phyloP scores from a whole-genome alignment of 2,888 invertebrate genomes.

The Mythimna loreyi region DNA sequence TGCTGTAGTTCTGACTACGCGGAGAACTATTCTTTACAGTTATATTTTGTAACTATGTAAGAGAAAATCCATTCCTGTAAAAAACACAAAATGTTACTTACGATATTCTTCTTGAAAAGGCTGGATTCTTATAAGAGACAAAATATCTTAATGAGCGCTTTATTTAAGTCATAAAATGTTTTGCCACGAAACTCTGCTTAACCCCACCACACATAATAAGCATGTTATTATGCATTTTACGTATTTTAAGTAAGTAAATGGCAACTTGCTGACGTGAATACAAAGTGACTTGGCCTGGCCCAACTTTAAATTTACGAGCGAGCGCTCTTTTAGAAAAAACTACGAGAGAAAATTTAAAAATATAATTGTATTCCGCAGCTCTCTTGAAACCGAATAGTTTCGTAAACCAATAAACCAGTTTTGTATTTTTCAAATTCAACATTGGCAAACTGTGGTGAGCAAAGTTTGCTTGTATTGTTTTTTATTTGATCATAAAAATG shows the following conservation, averaged over 20 bases:
- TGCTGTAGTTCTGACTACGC: too few species aligned
- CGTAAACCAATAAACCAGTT: conserved; percentile 50
- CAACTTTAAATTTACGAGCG: conserved; percentile 39
- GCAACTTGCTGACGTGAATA: conserved; percentile 36
- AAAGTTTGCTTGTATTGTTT: conserved; percentile 15
- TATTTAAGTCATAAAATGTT: background rate
- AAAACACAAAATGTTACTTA: too few species aligned
- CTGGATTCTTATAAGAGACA: background rate
- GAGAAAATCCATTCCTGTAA: too few species aligned
- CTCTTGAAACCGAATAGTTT: conserved; percentile 43
- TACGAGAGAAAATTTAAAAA: conserved; percentile 30
- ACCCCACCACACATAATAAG: background rate
- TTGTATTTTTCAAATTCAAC: conserved; percentile 37
- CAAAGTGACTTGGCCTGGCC: conserved; percentile 31
- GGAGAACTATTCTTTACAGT: too few species aligned
- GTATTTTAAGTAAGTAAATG: conserved; percentile 39
- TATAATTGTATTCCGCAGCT: conserved; percentile 36
- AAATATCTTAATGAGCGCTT: conserved; percentile 4
- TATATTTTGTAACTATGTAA: too few species aligned
- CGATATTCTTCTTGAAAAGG: too few species aligned
- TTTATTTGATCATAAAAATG: conserved; percentile 16
- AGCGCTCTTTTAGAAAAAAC: conserved; percentile 33
- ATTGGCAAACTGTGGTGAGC: conserved; percentile 30
- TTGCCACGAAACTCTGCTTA: conserved; percentile 3
- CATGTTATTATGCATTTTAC: conserved; percentile 23